These are phyloP conservation scores for Dermolepida albohirtum DNA, from an alignment of 2,888 invertebrate genomes.

Conservation along the genomic window DNA sequence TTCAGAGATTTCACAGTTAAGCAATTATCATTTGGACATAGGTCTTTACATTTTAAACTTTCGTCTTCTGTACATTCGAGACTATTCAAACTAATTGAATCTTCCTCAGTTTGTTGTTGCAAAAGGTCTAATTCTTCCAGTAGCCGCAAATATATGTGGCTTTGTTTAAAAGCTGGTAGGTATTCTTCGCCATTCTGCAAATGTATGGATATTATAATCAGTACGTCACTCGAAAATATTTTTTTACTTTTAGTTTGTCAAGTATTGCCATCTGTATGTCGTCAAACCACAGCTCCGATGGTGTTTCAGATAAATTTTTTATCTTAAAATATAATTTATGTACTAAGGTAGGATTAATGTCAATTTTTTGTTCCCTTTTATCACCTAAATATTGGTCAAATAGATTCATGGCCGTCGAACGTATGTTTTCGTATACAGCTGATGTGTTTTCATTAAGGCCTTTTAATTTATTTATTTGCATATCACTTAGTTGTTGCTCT, in stretches of 20 bases:
- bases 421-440: conserved; percentile 61
- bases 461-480: conserved; percentile 67
- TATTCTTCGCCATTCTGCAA: conserved; percentile 70
- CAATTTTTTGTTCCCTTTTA: conserved; percentile 74
- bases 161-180: conserved; percentile 75
- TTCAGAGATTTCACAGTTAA: conserved; percentile 27
- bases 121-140: conserved; percentile 79
- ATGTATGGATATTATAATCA: conserved; percentile 9
- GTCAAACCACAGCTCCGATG: conserved; percentile 84
- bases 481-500: conserved; percentile 75
- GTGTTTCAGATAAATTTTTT: conserved; percentile 69
- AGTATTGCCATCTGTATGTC: conserved; percentile 80
- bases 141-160: conserved; percentile 75
- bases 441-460: conserved; percentile 62
- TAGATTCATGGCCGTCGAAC: conserved; percentile 79
- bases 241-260: conserved; percentile 68
- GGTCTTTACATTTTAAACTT: conserved; percentile 50
- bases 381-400: conserved; percentile 83
- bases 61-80: conserved; percentile 63
- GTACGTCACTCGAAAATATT: not conserved
- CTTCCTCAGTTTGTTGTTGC: conserved; percentile 70
- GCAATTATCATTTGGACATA: conserved; percentile 1
- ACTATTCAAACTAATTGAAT: conserved; percentile 69
- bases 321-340: conserved; percentile 73
- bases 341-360: conserved; percentile 72